Conservation (phyloP, 2,888 invertebrate genomes). For the Xylocampa areola region DNA sequence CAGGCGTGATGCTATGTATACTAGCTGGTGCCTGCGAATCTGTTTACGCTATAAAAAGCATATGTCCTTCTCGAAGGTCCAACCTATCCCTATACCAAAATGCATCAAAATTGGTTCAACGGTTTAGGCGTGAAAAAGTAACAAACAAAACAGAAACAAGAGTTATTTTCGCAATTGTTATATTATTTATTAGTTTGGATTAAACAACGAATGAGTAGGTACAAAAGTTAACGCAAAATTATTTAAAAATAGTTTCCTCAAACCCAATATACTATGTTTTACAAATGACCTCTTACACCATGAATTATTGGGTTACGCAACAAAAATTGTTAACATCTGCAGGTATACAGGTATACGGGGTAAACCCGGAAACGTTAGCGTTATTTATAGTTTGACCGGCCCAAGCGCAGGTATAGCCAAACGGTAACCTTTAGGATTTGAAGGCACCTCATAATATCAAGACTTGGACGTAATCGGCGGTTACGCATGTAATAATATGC, state of each 20-base stretch:
- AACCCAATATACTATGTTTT: slow-evolving; percentile 33
- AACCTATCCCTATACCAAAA: no score
- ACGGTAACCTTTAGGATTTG: slow-evolving; percentile 68
- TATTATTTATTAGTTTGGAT: no score
- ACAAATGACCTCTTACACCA: slow-evolving; percentile 45
- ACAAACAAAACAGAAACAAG: no score
- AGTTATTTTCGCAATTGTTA: no score
- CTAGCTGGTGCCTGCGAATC: no score
- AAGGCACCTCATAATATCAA: slow-evolving; percentile 41
- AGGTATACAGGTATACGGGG: slow-evolving; percentile 56
- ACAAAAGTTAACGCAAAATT: slow-evolving; percentile 29
- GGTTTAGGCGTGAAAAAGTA: no score
- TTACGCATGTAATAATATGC: no score
- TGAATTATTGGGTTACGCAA: slow-evolving; percentile 64
- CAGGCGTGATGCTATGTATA: no score
- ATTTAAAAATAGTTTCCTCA: slow-evolving; percentile 43
- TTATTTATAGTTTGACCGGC: slow-evolving; percentile 75
- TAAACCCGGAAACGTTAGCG: slow-evolving; percentile 68
- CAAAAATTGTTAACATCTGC: slow-evolving; percentile 69
- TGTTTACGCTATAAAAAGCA: no score
- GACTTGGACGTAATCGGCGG: slow-evolving; percentile 41
- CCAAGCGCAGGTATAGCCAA: slow-evolving; percentile 61
- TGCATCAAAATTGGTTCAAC: no score
- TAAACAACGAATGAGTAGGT: slow-evolving; percentile 6
- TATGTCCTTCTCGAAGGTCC: no score